phyloP scores from a whole-genome alignment of 2,888 invertebrate species.

The Agrotis exclamationis region DNA sequence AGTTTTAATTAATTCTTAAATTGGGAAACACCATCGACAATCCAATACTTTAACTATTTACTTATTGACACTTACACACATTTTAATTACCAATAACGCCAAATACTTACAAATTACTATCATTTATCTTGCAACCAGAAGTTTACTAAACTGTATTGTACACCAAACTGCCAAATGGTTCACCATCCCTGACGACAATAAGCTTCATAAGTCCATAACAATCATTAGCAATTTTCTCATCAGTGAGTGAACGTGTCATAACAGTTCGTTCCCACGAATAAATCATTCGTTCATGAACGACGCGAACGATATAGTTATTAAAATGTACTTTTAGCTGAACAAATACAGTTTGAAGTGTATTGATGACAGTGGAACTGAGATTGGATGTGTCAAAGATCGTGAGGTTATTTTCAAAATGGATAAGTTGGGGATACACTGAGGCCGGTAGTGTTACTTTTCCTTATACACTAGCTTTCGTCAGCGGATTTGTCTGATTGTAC shows the following conservation, averaged over 20 bases:
- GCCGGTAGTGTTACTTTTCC: slow-evolving; percentile 9
- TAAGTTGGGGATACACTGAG: slow-evolving; percentile 64
- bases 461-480: no score
- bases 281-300: slow-evolving; percentile 66
- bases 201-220: slow-evolving; percentile 31
- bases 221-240: slow-evolving; percentile 63
- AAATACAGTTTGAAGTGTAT: slow-evolving; percentile 77
- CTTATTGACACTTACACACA: not conserved
- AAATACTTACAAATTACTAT: not conserved
- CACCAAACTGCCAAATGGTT: slow-evolving; percentile 39
- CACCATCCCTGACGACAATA: slow-evolving; percentile 30
- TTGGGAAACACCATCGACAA: not conserved
- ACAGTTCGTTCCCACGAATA: slow-evolving; percentile 67
- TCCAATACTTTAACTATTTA: not conserved
- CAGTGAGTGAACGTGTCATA: slow-evolving; percentile 53
- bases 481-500: no score
- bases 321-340: slow-evolving; percentile 74
- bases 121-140: not conserved
- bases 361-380: slow-evolving; percentile 75
- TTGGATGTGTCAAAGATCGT: slow-evolving; percentile 78
- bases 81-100: no score
- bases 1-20: not conserved
- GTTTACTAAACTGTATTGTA: no score
- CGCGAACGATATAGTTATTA: slow-evolving; percentile 76
- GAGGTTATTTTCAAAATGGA: slow-evolving; percentile 76